Base-by-base conservation (phyloP, 2,113 vertebrate species). In the Lepus americanus region DNA sequence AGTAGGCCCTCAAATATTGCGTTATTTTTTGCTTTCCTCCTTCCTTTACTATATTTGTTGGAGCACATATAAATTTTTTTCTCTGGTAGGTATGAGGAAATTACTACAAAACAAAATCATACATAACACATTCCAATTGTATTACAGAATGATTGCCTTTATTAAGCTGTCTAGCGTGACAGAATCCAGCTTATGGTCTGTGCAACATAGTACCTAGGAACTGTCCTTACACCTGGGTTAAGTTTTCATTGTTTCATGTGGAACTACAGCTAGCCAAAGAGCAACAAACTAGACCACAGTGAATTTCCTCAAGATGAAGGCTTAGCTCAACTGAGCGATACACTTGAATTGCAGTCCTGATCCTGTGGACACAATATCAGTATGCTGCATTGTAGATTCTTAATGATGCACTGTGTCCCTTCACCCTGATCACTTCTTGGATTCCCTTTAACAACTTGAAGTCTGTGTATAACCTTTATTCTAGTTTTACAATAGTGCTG, bases 111-210 rank as follows among this genome's bases (percentile, higher is more conserved):
- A 94, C 20, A 10, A 89, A 93, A 89, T 89, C 59, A 70, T 89
- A 89, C 84, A 85, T 80, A 82, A 76, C 27, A 84, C 87, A 94
- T 97, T 96, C 92, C 76, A 89, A 39, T 72, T 55, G 7, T 83
- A 89, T 93, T 92, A 93, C 25, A 51, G 31, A 86, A 59, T 44
- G 33, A 67, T 31, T 19, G 82, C 11, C 17, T 93, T 73, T 78
- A 63, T 76, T 76, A 86, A 81, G 51, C 74, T 89, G 33, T 79
- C 82, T 66, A 63, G 29, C 10, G 49, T 73, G 74, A 92, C 36
- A 95, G 66, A 82, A 63, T 64, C 31, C 79, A 94, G 81, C 13
- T 63, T 29, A 39, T 27, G 61, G 14, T 31, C 27, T 72, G 9
- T 79, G 90, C 78, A 90, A 19, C 55, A 63, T 5, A 39, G n/a